phyloP scores from a whole-genome alignment of 2,888 invertebrate species.

The Nipponacmea schrenckii region DNA sequence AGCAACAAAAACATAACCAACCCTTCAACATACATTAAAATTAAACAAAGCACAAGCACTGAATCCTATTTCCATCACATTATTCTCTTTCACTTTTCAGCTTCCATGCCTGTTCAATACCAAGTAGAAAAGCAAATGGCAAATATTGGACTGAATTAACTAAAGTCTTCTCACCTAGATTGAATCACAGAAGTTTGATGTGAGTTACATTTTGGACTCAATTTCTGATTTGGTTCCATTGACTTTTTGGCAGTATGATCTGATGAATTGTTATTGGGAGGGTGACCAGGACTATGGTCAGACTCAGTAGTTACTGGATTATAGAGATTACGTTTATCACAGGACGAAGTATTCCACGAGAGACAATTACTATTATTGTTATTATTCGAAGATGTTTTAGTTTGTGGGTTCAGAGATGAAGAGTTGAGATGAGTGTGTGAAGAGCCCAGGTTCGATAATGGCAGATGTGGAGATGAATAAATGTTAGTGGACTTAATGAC shows the following conservation, averaged over 20 bases:
- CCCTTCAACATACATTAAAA: too few species aligned
- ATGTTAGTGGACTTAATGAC: constrained; percentile 43
- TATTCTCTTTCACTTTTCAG: too few species aligned
- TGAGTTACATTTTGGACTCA: constrained; percentile 51
- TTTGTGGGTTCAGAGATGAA: neutral
- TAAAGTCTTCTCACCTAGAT: constrained; percentile 38
- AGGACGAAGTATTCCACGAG: constrained; percentile 7
- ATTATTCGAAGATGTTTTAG: neutral
- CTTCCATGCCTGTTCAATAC: too few species aligned
- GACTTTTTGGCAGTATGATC: constrained; percentile 35
- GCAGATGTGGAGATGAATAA: neutral
- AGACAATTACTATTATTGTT: constrained; percentile 10
- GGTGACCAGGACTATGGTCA: constrained; percentile 38
- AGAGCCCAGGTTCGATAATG: neutral
- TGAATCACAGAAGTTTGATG: constrained; percentile 61
- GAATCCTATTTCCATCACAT: too few species aligned
- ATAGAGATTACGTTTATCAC: constrained; percentile 11
- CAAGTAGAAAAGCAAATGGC: too few species aligned
- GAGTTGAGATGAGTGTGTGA: constrained; percentile 9
- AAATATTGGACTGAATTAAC: too few species aligned
- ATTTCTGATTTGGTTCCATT: constrained; percentile 33
- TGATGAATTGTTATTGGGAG: constrained; percentile 27
- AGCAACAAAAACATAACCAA: too few species aligned
- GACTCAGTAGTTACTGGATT: neutral
- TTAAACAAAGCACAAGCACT: too few species aligned